Evolutionary conservation across 2,888 invertebrate species (phyloP).

Genomic region (Sarcophaga subvicina): DNA sequence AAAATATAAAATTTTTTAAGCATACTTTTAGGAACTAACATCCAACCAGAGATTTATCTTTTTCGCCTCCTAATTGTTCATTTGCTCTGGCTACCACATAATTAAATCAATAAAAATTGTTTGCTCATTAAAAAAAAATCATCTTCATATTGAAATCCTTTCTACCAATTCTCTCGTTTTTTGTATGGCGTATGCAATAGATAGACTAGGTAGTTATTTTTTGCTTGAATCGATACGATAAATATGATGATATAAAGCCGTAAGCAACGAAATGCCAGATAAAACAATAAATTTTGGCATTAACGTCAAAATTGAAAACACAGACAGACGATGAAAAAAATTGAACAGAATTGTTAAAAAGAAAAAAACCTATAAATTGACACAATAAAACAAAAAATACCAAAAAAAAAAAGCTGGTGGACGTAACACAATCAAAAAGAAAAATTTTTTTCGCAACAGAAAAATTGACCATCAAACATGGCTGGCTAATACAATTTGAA

Average conservation of each 20-base stretch:
- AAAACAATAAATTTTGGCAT: slow-evolving; percentile 71
- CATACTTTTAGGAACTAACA: slow-evolving; percentile 7
- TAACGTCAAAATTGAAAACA: slow-evolving; percentile 69
- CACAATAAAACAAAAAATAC: slow-evolving; percentile 47
- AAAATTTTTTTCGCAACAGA: slow-evolving; percentile 43
- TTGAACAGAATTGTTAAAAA: slow-evolving; percentile 3
- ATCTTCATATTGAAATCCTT: slow-evolving; percentile 36
- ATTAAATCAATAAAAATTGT: slow-evolving; percentile 24
- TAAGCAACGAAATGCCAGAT: slow-evolving; percentile 54
- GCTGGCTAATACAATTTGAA: slow-evolving; percentile 51
- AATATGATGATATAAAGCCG: slow-evolving; percentile 27
- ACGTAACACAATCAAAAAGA: slow-evolving; percentile 7
- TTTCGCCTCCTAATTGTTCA: too few species aligned
- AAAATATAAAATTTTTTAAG: not conserved
- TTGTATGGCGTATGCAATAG: too few species aligned
- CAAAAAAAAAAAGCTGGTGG: slow-evolving; percentile 33
- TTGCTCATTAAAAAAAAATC: slow-evolving; percentile 19
- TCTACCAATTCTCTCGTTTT: slow-evolving; percentile 8
- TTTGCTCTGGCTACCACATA: not conserved
- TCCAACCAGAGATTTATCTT: too few species aligned
- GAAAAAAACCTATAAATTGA: slow-evolving; percentile 48
- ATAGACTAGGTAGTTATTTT: not conserved
- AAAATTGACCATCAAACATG: slow-evolving; percentile 69
- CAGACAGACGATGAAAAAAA: slow-evolving; percentile 55
- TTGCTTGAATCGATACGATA: not conserved